Base-by-base conservation (phyloP, 2,113 vertebrate species). In the Myodes glareolus region DNA sequence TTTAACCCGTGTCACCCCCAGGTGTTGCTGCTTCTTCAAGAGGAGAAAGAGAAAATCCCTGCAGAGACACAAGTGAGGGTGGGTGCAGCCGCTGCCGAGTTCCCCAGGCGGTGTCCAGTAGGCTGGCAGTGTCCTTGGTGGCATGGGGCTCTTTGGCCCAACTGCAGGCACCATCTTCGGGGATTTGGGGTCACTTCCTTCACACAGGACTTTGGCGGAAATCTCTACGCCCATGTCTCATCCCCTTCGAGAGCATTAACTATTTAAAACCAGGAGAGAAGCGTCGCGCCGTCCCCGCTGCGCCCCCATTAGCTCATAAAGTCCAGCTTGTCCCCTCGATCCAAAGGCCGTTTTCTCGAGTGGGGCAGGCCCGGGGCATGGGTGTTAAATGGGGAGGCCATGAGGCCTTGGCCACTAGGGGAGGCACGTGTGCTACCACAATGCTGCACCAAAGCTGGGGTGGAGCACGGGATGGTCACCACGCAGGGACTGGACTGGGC, bases 21-120 rank as follows among this genome's bases (percentile, higher is more conserved):
- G 99, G 99, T 99, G 99, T 99, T 99, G 99, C 99, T 99, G 99
- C 98, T 99, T 99, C 98, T 99, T 99, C 98, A 99, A 99, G 97
- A 99, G 99, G 95, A 99, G 99, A 98, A 99, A 99, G 99, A 99
- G 99, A 99, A 99, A 99, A 99, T 99, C 99, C 21, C 98, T 99
- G 95, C 99, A 99, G 98, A 99, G 99, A 96, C 99, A 99, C 98
- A 99, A 99, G 98, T 99, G 99, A 99, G 58, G 68, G 67, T 27
- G 23, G 87, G 78, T 9, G 14, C 63, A 2, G 42, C 27, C 7
- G 25, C 70, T 31, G 76, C 39, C 27, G 1, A 36, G 29, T 75
- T 94, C 96, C 89, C 78, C 0, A 0, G n/a, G 29, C 72, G 95
- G 90, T 81, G 95, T 77, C 63, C 36, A 45, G 8, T 94, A 95